Base-by-base conservation (phyloP, 2,113 vertebrate species). In the Calyptomena viridis region DNA sequence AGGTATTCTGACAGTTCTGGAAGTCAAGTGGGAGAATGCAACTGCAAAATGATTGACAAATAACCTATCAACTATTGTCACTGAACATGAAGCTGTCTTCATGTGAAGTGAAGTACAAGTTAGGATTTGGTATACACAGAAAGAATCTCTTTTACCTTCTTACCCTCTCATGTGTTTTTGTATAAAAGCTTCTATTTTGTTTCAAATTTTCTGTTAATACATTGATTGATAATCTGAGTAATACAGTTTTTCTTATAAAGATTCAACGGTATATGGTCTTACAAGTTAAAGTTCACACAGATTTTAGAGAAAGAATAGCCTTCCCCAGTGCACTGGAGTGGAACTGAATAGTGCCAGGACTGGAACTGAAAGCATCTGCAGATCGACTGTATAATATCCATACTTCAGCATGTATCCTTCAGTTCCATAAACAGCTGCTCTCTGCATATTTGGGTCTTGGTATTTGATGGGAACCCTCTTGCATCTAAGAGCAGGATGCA, bases 341-440 rank as follows among this genome's bases (percentile, higher is more conserved):
- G 39, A 84, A 87, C 10, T 0, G 2, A 72, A 73, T 12, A n/a
- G 56, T 39, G 17, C 17, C 28, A 63, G 21, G n/a, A 60, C 8
- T 46, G 37, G 69, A 81, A 50, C 14, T 5, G 9, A 84, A 81
- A 84, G 4, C 31, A 27, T 3, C 71, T 71, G 27, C 66, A 87
- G 49, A 35, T 8, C 8, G 0, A 0, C 19, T 40, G 19, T 37
- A 15, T 56, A 49, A 30, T n/a, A 31, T 16, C 23, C 47, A 46
- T 14, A 14, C 16, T 55, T 31, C 33, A 53, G 33, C 13, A 21
- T 3, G 5, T 15, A 33, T 44, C 33, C 19, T 58, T 50, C 52
- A 23, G 9, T 42, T 79, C 53, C 49, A 49, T 33, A 22, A 87
- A 56, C 11, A 58, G 28, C 42, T 80, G 5, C 9, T 52, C 12